Percentiles rank a stretch among this genome's conserved stretches.
phyloP scores from a whole-genome alignment of 2,113 vertebrate genomes.

The Empidonax traillii region DNA sequence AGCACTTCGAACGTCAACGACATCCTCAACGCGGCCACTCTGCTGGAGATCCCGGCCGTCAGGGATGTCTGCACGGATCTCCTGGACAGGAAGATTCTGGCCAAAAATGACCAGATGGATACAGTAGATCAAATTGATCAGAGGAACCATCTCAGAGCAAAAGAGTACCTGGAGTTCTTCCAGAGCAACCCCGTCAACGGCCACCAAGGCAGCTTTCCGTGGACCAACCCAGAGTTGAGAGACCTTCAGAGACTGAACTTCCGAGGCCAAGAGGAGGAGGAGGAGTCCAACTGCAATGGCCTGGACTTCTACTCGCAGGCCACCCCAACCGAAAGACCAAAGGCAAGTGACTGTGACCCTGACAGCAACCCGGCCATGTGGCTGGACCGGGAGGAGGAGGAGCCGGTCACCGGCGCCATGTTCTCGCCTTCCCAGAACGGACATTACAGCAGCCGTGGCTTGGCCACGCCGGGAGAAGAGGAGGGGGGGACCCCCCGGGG shows the following conservation, averaged over 20 bases:
- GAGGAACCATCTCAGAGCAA: conserved; percentile 89
- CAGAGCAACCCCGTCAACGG: conserved; percentile 86
- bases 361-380: conserved; percentile 74
- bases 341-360: conserved; percentile 67
- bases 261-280: conserved; percentile 84
- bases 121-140: conserved; percentile 81
- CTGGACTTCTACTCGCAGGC: conserved; percentile 74
- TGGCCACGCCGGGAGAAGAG: conserved; percentile 61
- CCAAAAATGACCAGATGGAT: conserved; percentile 76
- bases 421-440: conserved; percentile 86
- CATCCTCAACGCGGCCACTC: conserved; percentile 91
- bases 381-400: conserved; percentile 75
- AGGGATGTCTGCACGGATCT: conserved; percentile 96
- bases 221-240: conserved; percentile 74
- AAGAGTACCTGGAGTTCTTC: conserved; percentile 97
- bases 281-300: conserved; percentile 79
- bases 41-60: conserved; percentile 93
- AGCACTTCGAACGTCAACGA: conserved; percentile 92
- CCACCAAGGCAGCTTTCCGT: conserved; percentile 72
- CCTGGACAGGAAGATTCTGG: conserved; percentile 95
- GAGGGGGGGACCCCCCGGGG: conserved; percentile 74
- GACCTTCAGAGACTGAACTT: conserved; percentile 69
- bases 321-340: conserved; percentile 70
- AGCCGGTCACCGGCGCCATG: conserved; percentile 59
- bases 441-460: conserved; percentile 75